A percentile compares a stretch with the other conserved stretches of the same genome.
Conservation (phyloP, 2,888 invertebrate species). For the Papilio elwesi region DNA sequence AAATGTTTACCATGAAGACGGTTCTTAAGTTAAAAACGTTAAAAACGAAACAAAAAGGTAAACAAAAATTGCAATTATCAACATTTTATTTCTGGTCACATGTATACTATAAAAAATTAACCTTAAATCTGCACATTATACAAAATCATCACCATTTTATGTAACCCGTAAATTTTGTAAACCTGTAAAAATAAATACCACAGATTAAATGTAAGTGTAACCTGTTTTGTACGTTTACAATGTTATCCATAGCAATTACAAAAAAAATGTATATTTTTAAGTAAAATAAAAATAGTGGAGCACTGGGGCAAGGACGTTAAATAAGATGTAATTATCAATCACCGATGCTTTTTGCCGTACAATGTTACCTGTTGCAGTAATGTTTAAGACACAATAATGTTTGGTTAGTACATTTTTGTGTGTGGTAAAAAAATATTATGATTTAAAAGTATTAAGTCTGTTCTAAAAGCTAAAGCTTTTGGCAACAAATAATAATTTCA, state of each 20-base stretch:
- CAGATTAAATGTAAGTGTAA: slow-evolving; percentile 2
- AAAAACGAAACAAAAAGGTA: background rate
- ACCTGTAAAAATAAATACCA: slow-evolving; percentile 29
- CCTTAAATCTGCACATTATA: slow-evolving; percentile 22
- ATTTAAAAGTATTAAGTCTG: background rate
- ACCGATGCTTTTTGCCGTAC: background rate
- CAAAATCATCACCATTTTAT: slow-evolving; percentile 20
- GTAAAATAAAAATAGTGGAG: slow-evolving; percentile 30
- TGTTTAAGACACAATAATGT: background rate
- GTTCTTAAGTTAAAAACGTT: background rate
- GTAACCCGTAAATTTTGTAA: slow-evolving; percentile 5
- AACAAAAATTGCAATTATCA: slow-evolving; percentile 8
- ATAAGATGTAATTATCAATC: background rate
- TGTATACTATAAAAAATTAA: slow-evolving; percentile 25
- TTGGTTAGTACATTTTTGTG: background rate
- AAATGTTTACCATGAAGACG: no score
- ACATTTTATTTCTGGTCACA: slow-evolving; percentile 35
- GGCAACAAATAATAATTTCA: background rate
- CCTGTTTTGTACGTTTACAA: slow-evolving; percentile 2
- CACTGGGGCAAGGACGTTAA: slow-evolving; percentile 21
- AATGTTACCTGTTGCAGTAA: background rate
- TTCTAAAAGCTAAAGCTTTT: background rate
- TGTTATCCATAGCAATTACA: slow-evolving; percentile 16
- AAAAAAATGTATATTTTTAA: slow-evolving; percentile 1
- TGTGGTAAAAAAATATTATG: background rate